These are phyloP conservation scores for Spicauda simplicius DNA, from an alignment of 2,888 invertebrate genomes.

Conservation along the genomic window DNA sequence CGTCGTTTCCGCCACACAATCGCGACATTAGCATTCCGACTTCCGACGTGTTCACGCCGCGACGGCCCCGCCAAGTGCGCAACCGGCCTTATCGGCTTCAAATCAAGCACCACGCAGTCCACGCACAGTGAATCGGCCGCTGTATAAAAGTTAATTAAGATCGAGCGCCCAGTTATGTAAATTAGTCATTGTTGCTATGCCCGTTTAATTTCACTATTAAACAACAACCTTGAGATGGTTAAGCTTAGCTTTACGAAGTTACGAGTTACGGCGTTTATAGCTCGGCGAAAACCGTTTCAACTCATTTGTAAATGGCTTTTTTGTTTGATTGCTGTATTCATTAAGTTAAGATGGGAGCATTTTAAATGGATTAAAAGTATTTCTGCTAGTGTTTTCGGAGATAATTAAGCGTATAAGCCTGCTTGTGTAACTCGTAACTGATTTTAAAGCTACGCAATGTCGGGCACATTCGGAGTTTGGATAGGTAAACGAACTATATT, in stretches of 20 bases:
- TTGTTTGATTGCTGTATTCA: neutral
- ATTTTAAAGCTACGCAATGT: no score
- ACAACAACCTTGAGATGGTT: conserved; percentile 39
- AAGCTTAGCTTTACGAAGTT: conserved; percentile 37
- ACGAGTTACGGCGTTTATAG: neutral
- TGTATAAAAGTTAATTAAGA: conserved; percentile 66
- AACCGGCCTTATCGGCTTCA: conserved; percentile 31
- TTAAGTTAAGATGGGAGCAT: no score
- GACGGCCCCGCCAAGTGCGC: conserved; percentile 3
- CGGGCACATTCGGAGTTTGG: no score
- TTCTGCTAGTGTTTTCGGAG: no score
- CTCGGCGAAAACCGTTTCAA: neutral
- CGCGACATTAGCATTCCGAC: conserved; percentile 11
- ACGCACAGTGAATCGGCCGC: conserved; percentile 46
- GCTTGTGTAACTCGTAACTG: no score
- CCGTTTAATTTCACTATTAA: conserved; percentile 48
- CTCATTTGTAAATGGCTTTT: neutral
- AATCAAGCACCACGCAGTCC: conserved; percentile 39
- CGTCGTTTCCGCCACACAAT: conserved; percentile 3
- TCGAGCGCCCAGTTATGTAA: conserved; percentile 66
- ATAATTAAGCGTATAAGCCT: no score
- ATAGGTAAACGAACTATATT: no score
- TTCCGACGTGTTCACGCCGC: conserved; percentile 20
- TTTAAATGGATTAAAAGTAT: no score
- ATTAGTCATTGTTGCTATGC: conserved; percentile 71